Evolutionary conservation across 2,888 invertebrate species (phyloP).

Genomic region (Torymus auratus): DNA sequence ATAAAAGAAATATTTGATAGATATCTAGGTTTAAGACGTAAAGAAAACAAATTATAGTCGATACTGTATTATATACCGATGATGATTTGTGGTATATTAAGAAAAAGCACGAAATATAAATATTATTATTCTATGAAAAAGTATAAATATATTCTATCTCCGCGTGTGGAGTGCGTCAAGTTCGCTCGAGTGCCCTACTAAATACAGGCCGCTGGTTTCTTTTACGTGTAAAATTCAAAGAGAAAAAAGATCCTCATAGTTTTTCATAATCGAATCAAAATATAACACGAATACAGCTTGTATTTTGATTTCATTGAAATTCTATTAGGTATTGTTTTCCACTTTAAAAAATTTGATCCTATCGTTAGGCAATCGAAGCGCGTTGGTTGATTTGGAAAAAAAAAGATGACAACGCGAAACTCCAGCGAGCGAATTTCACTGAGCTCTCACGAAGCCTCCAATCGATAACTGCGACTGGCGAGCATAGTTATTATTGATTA

Average conservation of each 20-base stretch:
- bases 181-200: constrained; percentile 32
- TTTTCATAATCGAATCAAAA: constrained; percentile 36
- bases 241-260: constrained; percentile 3
- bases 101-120: constrained; percentile 61
- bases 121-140: constrained; percentile 58
- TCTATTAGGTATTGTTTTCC: constrained; percentile 1
- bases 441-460: constrained; percentile 50
- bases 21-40: constrained; percentile 71
- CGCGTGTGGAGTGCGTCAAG: constrained; percentile 43
- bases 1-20: constrained; percentile 71
- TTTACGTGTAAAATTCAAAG: background rate
- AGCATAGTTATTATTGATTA: constrained; percentile 68
- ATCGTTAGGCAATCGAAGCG: background rate
- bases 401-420: no score
- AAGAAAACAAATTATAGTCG: constrained; percentile 70
- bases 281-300: constrained; percentile 20
- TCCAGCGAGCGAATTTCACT: constrained; percentile 49
- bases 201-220: constrained; percentile 10
- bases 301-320: constrained; percentile 16
- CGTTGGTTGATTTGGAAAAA: background rate
- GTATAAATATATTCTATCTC: constrained; percentile 61
- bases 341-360: background rate
- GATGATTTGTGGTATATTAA: constrained; percentile 72
- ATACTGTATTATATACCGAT: constrained; percentile 75
- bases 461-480: constrained; percentile 56